Evolutionary conservation across 2,797 vertebrate species (phyloP).

Genomic region (Chlorospingus flavigularis): DNA sequence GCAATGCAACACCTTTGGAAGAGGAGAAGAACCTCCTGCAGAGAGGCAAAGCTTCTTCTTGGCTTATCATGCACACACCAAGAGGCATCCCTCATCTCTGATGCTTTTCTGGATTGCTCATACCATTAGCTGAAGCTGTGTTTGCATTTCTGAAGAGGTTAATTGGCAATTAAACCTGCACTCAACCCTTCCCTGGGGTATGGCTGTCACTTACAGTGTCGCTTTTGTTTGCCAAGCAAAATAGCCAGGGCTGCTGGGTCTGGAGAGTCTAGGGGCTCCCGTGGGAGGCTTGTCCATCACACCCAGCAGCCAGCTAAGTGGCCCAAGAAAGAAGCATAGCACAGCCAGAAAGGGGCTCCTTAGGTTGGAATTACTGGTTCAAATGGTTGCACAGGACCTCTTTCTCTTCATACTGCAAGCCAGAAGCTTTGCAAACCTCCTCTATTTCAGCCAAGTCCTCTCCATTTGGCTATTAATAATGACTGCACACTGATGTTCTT

Average conservation of each 20-base stretch:
- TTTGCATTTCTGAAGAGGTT: conserved; percentile 16
- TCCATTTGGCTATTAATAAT: not conserved
- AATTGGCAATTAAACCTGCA: not conserved
- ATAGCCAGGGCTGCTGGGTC: not conserved
- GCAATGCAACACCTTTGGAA: not conserved
- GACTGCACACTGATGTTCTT: not conserved
- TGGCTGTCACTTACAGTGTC: not conserved
- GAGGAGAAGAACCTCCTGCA: not conserved
- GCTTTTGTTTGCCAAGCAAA: not conserved
- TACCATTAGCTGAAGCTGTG: not conserved
- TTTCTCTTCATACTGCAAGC: not conserved
- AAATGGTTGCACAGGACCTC: not conserved
- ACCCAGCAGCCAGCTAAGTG: not conserved
- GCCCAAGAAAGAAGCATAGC: not conserved
- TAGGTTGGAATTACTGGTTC: not conserved
- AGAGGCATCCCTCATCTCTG: not conserved
- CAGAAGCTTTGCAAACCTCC: not conserved
- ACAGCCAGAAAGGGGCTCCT: not conserved
- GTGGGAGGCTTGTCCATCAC: not conserved
- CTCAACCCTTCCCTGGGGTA: not conserved
- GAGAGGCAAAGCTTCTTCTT: not conserved
- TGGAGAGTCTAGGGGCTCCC: not conserved
- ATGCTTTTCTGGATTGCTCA: not conserved
- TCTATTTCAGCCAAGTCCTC: not conserved
- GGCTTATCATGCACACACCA: not conserved